These are phyloP conservation scores for Tridacna crocea DNA, from an alignment of 2,888 invertebrate species.

Conservation along the genomic window DNA sequence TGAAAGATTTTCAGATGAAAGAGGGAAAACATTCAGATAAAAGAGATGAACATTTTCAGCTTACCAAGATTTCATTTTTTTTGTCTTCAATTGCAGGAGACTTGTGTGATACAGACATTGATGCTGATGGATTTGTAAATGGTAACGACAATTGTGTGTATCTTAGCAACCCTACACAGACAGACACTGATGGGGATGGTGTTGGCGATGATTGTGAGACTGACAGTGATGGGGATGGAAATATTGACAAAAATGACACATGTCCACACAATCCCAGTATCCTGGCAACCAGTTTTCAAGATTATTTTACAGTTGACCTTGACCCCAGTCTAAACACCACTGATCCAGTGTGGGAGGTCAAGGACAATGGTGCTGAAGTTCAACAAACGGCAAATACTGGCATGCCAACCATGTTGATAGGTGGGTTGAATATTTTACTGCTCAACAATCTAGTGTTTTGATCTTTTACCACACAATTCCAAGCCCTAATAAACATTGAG, in stretches of 20 bases:
- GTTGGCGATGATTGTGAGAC: slow-evolving; percentile 93
- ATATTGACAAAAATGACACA: slow-evolving; percentile 91
- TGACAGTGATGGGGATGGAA: slow-evolving; percentile 92
- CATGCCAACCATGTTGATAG: slow-evolving; percentile 75
- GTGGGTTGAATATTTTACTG: slow-evolving; percentile 43
- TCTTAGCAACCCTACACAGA: slow-evolving; percentile 87
- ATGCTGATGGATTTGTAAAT: slow-evolving; percentile 89
- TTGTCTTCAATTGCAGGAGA: slow-evolving; percentile 77
- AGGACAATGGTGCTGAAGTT: slow-evolving; percentile 70
- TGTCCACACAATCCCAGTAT: slow-evolving; percentile 88
- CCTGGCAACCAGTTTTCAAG: slow-evolving; percentile 55
- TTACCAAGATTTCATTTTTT: no score
- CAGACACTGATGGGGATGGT: slow-evolving; percentile 92
- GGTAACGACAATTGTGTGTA: slow-evolving; percentile 93
- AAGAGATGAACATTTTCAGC: no score
- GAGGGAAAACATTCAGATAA: no score
- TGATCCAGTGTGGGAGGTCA: slow-evolving; percentile 62
- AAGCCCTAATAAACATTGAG: no score
- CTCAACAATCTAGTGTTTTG: neutral
- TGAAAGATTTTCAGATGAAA: neutral
- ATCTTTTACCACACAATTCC: neutral
- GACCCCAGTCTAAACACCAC: slow-evolving; percentile 58
- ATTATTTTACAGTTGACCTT: slow-evolving; percentile 64
- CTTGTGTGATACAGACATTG: slow-evolving; percentile 85
- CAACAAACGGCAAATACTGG: slow-evolving; percentile 66